Evolutionary conservation across 37 sponge, comb jelly and placozoan genomes (phyloP), one percentile per base, ranked within the genome.

Genomic region (Ianthella basta): DNA sequence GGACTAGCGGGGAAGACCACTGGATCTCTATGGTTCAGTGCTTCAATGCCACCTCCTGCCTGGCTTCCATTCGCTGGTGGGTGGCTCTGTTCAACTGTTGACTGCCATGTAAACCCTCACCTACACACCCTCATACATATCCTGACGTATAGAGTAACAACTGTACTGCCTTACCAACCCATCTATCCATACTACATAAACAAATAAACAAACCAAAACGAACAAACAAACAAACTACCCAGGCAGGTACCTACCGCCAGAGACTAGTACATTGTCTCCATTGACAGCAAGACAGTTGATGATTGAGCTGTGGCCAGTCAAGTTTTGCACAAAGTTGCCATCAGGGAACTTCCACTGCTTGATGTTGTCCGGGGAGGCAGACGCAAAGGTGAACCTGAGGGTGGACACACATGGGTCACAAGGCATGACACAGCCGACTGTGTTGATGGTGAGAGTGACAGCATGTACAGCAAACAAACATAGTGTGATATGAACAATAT

Each of bases 321-420:
- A 79, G 80, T 99, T 99, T 91, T 99, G 99, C 25, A 99, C 69
- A 59, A 99, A 99, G 85, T 97, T 96, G 1, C 99, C 99, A 64
- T 95, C 94, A 40, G 99, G 99, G 38, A 97, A 93, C 75, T 92
- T 99, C 99, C 99, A 99, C 37, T 95, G 91, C 63, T 99, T 99
- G 41, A 99, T 97, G 80, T 97, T 97, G 85, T 99, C 99, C 23
- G 99, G 93, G 55, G 97, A 92, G 0, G 90, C 97, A 34, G 95
- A 90, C 25, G 94, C 97, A 82, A 99, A 99, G 5, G 97, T 83
- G 82, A 95, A 95, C 69, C 96, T 96, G 81, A 23, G 44, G 56
- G 15, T 13, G 0, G 41, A 4, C n/a, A 87, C 15, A 78, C 20
- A 82, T 80, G 57, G 21, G 23, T 20, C 32, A 61, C 10, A 20